Evolutionary conservation across 1,140 invertebrate genomes (phyloP), one percentile per base, ranked within the genome.

Genomic region (Zaprionus lachaisei): DNA sequence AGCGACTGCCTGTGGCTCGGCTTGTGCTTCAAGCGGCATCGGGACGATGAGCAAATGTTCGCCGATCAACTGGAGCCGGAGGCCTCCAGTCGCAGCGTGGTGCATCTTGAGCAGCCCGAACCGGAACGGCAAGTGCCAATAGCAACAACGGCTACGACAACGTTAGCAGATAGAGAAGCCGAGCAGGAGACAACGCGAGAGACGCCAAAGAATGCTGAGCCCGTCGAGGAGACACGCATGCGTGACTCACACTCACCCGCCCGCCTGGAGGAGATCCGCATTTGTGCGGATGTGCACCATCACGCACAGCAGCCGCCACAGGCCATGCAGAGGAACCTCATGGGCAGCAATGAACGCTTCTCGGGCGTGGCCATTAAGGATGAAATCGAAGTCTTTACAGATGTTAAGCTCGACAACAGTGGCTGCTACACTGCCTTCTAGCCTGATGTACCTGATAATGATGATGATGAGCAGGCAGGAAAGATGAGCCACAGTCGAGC

Each of bases 231-330:
- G 47, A 20, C 12, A 12, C 6, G 20, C 14, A 28, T 54, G 55
- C 69, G 72, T 1, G 69, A 38, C 5, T 86, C 83, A 0, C 73
- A 86, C 26, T 87, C 80, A 2, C 83, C 83, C 2, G 80, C 83
- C 0, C 77, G n/a, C 7, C 55, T 80, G 12, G 65, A 72, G 61
- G 22, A 78, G 54, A 26, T 80, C 0, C 60, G n/a, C 56, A 70
- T 83, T 17, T 60, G 38, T 47, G 83, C 67, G 31, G 83, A 86
- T 38, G 67, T 86, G 17, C 83, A 86, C 71, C 47, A 31, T 49
- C 4, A 14, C 2, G 2, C n/a, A 17, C 17, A 2, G 11, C 20
- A 49, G n/a, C 14, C 4, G 3, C 2, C 12, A 15, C 17, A 24
- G 15, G n/a, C n/a, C 20, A 24, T 5, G 15, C 51, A 60, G 17